Evolutionary conservation across 1,140 invertebrate species (phyloP).

Genomic region (Meloidogyne hapla): DNA sequence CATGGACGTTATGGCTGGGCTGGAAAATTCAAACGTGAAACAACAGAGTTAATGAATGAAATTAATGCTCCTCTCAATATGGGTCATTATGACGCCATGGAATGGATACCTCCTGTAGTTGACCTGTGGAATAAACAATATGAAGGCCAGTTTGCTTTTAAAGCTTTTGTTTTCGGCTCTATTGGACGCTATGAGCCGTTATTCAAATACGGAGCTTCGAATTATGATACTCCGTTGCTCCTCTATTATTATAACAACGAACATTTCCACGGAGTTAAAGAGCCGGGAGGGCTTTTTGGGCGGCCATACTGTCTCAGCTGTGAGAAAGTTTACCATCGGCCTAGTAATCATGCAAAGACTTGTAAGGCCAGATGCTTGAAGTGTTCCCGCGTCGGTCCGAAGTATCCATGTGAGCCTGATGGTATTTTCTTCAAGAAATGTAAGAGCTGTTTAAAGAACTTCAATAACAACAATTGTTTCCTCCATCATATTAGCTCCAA

Average conservation of each 20-base stretch:
- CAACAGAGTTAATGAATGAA: not conserved
- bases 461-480: not conserved
- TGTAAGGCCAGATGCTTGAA: not conserved
- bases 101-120: not conserved
- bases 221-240: not conserved
- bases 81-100: not conserved
- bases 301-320: constrained; percentile 6
- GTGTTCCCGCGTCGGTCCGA: not conserved
- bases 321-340: not conserved
- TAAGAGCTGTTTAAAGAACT: not conserved
- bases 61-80: not conserved
- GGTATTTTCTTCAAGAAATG: not conserved
- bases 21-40: not conserved
- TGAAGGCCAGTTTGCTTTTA: not conserved
- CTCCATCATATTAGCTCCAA: not conserved
- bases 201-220: not conserved
- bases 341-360: not conserved
- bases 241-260: not conserved
- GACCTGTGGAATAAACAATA: not conserved
- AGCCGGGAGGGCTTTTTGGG: constrained; percentile 9
- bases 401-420: not conserved
- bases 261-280: constrained; percentile 3
- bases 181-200: not conserved
- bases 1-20: not conserved
- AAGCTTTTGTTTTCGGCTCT: constrained; percentile 9